Conservation (phyloP, 23 tunicate genomes). For the Trididemnum nubilum region DNA sequence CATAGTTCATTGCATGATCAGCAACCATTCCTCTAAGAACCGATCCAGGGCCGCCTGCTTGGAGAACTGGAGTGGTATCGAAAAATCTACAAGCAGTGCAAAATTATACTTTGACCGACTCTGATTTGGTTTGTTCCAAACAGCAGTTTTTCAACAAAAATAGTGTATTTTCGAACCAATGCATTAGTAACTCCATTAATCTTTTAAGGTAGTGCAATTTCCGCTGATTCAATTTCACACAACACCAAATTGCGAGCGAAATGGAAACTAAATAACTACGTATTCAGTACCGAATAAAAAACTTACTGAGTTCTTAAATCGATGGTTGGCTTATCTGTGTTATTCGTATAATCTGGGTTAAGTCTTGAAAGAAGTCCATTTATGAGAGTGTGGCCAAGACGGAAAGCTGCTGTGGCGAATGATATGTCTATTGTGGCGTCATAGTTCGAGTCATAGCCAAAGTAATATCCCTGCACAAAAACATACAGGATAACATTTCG, state of each 20-base stretch:
- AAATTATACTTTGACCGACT: neutral
- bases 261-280: no score
- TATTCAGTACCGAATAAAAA: no score
- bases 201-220: neutral
- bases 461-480: constrained; percentile 58
- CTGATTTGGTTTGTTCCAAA: no score
- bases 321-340: constrained; percentile 1
- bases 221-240: no score
- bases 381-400: constrained; percentile 82
- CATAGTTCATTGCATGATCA: constrained; percentile 56
- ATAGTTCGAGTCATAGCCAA: constrained; percentile 73
- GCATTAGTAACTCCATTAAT: neutral
- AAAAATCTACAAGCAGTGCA: constrained; percentile 74
- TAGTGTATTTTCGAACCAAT: neutral
- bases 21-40: constrained; percentile 70
- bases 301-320: constrained; percentile 24
- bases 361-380: constrained; percentile 44
- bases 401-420: constrained; percentile 78
- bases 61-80: constrained; percentile 50
- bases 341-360: constrained; percentile 34
- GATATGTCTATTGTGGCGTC: constrained; percentile 72
- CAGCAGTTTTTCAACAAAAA: no score
- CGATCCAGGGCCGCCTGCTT: constrained; percentile 45
- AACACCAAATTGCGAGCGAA: no score
- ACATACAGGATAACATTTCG: no score